Percentiles rank a stretch among this genome's conserved stretches.
These are phyloP conservation scores for Alethe diademata DNA, from an alignment of 2,113 vertebrate species.

Conservation along the genomic window DNA sequence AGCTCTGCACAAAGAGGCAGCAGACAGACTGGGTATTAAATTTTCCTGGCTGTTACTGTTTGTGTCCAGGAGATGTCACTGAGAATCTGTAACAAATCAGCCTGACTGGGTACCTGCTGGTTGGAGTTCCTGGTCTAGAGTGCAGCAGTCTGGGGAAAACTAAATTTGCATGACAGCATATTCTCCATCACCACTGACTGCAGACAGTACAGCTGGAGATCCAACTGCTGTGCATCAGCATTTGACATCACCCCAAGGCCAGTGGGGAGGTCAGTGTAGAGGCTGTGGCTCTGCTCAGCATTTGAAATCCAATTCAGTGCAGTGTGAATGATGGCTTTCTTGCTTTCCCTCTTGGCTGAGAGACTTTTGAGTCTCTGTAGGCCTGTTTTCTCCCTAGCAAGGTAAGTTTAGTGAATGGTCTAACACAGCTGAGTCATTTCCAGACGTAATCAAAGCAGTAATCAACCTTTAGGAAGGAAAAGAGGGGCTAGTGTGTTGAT, in stretches of 20 bases:
- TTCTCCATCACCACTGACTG: background rate
- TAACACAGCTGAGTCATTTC: background rate
- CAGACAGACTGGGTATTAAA: background rate
- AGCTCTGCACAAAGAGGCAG: background rate
- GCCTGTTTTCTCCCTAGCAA: background rate
- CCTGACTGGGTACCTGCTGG: background rate
- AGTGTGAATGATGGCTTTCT: background rate
- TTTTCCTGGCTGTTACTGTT: background rate
- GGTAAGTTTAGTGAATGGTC: background rate
- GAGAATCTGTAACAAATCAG: background rate
- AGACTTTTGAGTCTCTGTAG: background rate
- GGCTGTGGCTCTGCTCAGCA: background rate
- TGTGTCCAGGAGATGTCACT: slow-evolving; percentile 50
- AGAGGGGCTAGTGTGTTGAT: background rate
- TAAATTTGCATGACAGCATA: background rate
- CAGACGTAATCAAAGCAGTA: background rate
- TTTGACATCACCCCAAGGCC: background rate
- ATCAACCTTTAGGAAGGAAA: background rate
- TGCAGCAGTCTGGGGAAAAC: background rate
- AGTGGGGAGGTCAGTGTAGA: background rate
- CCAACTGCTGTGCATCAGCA: background rate
- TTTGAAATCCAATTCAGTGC: background rate
- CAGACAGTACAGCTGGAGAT: background rate
- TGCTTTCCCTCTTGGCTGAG: background rate
- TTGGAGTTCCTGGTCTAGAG: background rate